Evolutionary conservation across 2,888 invertebrate species (phyloP).

Genomic region (Xestoiulus laeticollis): DNA sequence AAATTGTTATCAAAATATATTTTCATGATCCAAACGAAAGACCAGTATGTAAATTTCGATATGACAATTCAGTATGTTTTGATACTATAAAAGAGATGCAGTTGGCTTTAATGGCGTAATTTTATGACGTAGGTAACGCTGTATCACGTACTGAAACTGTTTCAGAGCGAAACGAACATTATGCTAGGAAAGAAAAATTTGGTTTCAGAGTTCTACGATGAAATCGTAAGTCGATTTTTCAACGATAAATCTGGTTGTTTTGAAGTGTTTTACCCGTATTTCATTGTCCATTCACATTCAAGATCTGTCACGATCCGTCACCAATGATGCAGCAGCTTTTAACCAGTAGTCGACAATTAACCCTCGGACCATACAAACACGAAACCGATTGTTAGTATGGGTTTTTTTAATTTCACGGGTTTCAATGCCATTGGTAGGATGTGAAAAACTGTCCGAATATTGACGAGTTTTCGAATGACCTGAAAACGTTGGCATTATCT

Average conservation of each 20-base stretch:
- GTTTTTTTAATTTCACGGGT: background rate
- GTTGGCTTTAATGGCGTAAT: background rate
- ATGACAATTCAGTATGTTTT: background rate
- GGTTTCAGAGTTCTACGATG: conserved; percentile 94
- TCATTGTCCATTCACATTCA: conserved; percentile 40
- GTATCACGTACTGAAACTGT: conserved; percentile 93
- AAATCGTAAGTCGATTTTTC: conserved; percentile 73
- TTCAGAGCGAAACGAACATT: conserved; percentile 75
- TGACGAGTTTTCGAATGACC: too few relatives aligned
- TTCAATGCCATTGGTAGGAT: background rate
- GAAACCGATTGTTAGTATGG: conserved; percentile 83
- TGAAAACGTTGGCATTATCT: too few relatives aligned
- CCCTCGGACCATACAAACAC: conserved; percentile 79
- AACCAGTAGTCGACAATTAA: conserved; percentile 78
- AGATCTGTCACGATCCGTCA: conserved; percentile 67
- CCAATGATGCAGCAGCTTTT: conserved; percentile 85
- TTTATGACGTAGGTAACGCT: conserved; percentile 77
- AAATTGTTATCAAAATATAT: conserved; percentile 96
- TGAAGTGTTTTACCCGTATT: background rate
- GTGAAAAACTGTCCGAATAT: background rate
- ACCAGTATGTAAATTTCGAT: conserved; percentile 73
- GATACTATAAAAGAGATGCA: background rate
- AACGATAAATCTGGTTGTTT: background rate
- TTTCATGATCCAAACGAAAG: conserved; percentile 96
- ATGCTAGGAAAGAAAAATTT: conserved; percentile 72